A percentile compares a stretch with the other conserved stretches of the same genome.
These are phyloP conservation scores for Trachelipus rathkii DNA, from an alignment of 1,140 invertebrate genomes.

Conservation along the genomic window DNA sequence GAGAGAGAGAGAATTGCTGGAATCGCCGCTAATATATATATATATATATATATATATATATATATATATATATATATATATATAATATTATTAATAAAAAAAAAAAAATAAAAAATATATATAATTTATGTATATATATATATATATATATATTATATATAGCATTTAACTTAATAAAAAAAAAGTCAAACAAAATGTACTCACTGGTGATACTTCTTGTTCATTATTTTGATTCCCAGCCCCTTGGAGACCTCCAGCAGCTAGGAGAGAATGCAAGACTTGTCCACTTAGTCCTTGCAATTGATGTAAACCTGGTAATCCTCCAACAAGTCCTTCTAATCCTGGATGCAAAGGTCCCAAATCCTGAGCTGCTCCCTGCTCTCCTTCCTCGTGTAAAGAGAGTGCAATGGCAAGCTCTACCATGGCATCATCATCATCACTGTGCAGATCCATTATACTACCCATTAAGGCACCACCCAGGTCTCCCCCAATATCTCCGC, in stretches of 20 bases:
- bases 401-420: constrained; percentile 92
- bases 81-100: no score
- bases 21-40: background rate
- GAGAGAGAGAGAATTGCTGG: no score
- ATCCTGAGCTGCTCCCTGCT: constrained; percentile 52
- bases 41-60: no score
- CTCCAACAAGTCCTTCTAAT: constrained; percentile 51
- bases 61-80: no score
- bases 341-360: constrained; percentile 46
- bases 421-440: constrained; percentile 76
- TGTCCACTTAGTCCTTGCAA: constrained; percentile 53
- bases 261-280: constrained; percentile 51
- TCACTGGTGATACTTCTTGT: background rate
- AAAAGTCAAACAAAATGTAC: background rate
- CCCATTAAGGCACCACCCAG: constrained; percentile 54
- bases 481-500: constrained; percentile 51
- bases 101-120: no score
- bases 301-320: constrained; percentile 52
- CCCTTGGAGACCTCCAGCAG: constrained; percentile 46
- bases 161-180: no score
- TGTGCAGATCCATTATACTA: constrained; percentile 39
- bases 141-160: no score
- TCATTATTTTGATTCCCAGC: background rate
- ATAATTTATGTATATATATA: no score
- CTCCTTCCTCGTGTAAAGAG: constrained; percentile 68